phyloP scores from a whole-genome alignment of 2,797 vertebrate genomes.

The Hydrophis major region DNA sequence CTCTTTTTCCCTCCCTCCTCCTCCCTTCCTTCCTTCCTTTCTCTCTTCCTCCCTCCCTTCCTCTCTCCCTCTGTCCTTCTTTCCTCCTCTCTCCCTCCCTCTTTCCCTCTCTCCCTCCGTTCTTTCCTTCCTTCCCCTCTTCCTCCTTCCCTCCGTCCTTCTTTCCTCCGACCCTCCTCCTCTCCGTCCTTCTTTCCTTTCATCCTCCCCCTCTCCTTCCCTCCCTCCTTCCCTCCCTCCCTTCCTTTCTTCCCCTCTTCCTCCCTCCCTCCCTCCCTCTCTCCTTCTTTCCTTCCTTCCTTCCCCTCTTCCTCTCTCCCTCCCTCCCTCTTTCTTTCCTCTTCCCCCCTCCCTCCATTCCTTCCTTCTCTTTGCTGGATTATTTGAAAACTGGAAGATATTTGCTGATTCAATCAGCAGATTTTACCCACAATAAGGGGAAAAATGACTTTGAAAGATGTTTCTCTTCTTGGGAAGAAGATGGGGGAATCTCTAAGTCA shows the following conservation, averaged over 20 bases:
- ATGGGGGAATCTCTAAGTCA: background rate
- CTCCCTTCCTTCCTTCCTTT: no score
- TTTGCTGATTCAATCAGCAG: background rate
- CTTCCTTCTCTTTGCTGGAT: background rate
- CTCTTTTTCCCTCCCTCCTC: background rate
- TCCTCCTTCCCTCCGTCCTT: background rate
- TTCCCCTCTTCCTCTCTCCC: fast-evolving
- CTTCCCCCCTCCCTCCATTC: no score
- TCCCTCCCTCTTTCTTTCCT: no score
- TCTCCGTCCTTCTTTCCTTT: no score
- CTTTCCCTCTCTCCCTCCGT: no score
- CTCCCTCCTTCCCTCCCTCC: fast-evolving
- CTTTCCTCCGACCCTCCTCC: no score
- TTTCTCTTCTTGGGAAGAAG: background rate
- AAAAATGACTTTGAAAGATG: background rate
- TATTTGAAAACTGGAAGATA: background rate
- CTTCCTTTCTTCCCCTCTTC: fast-evolving
- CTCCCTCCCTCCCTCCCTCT: no score
- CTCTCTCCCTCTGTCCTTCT: no score
- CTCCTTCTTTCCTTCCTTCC: fast-evolving
- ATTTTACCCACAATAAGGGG: background rate
- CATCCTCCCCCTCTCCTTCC: no score
- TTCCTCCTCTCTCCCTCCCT: no score
- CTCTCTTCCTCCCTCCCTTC: no score
- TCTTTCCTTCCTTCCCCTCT: no score